Evolutionary conservation across 2,797 vertebrate genomes (phyloP).

Genomic region (Chromis chromis): DNA sequence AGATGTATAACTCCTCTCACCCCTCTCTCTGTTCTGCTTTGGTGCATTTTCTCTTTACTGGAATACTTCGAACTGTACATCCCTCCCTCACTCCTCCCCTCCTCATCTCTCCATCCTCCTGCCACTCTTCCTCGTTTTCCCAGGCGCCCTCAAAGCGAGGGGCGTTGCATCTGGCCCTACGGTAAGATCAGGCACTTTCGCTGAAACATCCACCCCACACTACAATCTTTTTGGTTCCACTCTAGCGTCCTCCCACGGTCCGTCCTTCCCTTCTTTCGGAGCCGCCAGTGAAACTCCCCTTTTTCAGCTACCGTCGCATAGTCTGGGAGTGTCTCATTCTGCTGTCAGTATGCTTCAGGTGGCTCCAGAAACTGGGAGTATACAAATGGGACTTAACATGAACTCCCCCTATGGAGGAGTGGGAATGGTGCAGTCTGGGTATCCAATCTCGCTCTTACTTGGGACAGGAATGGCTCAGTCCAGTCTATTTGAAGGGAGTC

Average conservation of each 20-base stretch:
- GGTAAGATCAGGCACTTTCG: constrained; percentile 50
- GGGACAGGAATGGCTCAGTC: constrained; percentile 36
- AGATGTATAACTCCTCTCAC: constrained; percentile 50
- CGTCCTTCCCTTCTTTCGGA: constrained; percentile 21
- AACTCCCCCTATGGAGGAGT: constrained; percentile 8
- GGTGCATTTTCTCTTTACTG: constrained; percentile 65
- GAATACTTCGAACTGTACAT: constrained; percentile 56
- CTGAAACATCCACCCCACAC: constrained; percentile 36
- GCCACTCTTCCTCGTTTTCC: constrained; percentile 68
- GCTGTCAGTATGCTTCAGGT: constrained; percentile 18
- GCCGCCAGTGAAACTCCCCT: constrained; percentile 13
- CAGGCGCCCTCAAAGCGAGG: constrained; percentile 66
- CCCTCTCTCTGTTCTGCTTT: constrained; percentile 63
- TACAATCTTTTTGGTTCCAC: constrained; percentile 45
- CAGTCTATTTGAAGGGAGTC: constrained; percentile 33
- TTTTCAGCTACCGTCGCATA: constrained; percentile 14
- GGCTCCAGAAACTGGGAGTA: constrained; percentile 27
- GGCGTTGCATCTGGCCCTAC: constrained; percentile 27
- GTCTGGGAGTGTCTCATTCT: constrained; percentile 26
- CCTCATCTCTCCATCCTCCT: constrained; percentile 33
- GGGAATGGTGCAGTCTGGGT: constrained; percentile 38
- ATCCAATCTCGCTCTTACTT: constrained; percentile 2
- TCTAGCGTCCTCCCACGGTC: constrained; percentile 9
- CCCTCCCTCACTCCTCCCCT: constrained; percentile 17
- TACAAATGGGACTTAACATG: constrained; percentile 19